phyloP scores from a whole-genome alignment of 2,797 vertebrate genomes.

The Acipenser transmontanus region DNA sequence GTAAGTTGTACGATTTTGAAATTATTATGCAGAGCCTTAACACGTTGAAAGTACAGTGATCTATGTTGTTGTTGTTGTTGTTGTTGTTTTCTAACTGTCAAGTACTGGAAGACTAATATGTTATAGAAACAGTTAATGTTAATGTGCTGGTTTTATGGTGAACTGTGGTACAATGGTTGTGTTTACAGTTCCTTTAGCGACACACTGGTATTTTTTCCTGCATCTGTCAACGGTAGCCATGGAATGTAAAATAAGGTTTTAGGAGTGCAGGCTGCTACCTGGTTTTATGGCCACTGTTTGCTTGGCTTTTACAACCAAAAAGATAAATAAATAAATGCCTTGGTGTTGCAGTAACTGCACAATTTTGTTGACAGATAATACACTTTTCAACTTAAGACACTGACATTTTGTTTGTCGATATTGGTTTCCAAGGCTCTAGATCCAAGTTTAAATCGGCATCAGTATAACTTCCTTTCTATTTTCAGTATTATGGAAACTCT shows the following conservation, averaged over 20 bases:
- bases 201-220: background rate
- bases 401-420: no score
- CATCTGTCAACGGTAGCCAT: background rate
- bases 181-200: background rate
- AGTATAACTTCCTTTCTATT: no score
- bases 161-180: no score
- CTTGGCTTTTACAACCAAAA: background rate
- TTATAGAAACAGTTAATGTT: no score
- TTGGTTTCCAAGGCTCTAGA: no score
- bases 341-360: background rate
- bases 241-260: background rate
- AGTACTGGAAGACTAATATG: no score
- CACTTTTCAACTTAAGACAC: no score
- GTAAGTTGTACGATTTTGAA: slow-evolving; percentile 53
- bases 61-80: no score
- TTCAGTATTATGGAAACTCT: no score
- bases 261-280: background rate
- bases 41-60: background rate
- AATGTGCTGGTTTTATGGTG: no score
- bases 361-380: background rate
- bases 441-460: no score
- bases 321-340: slow-evolving; percentile 1
- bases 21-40: background rate
- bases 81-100: no score
- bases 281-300: background rate